These are phyloP conservation scores for Labia minor DNA, from an alignment of 2,888 invertebrate genomes.

Conservation along the genomic window DNA sequence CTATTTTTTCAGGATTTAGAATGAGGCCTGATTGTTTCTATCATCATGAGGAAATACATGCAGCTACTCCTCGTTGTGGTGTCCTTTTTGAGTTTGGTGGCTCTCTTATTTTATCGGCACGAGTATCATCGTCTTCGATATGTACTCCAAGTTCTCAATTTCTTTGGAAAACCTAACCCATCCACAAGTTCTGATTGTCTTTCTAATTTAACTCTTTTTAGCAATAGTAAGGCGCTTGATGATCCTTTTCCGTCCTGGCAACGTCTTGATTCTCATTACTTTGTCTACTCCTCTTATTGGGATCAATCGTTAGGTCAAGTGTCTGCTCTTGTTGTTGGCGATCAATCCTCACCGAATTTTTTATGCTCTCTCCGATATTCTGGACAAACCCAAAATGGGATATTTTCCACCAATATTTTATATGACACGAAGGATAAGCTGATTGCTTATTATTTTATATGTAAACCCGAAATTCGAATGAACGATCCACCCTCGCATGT, in stretches of 20 bases:
- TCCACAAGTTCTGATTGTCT: constrained; percentile 43
- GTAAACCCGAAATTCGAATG: constrained; percentile 40
- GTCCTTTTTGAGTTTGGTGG: constrained; percentile 58
- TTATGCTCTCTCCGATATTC: constrained; percentile 57
- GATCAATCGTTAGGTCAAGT: constrained; percentile 39
- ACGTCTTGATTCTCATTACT: constrained; percentile 49
- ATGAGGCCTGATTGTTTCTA: constrained; percentile 9
- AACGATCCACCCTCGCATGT: constrained; percentile 26
- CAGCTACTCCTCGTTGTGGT: constrained; percentile 61
- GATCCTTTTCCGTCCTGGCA: constrained; percentile 55
- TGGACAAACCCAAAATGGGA: constrained; percentile 36
- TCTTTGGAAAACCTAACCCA: constrained; percentile 62
- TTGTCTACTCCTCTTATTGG: constrained; percentile 57
- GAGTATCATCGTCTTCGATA: constrained; percentile 75
- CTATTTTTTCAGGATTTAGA: not conserved
- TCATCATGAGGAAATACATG: constrained; percentile 69
- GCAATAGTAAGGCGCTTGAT: constrained; percentile 31
- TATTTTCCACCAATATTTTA: constrained; percentile 44
- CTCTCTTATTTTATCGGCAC: constrained; percentile 70
- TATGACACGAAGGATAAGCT: constrained; percentile 37
- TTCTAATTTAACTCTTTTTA: constrained; percentile 31
- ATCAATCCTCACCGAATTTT: constrained; percentile 41
- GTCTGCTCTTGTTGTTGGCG: constrained; percentile 52
- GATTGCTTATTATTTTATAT: constrained; percentile 40
- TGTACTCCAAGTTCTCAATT: constrained; percentile 74